These are phyloP conservation scores for Danio jaintianensis DNA, from an alignment of 2,797 vertebrate genomes.

Conservation along the genomic window DNA sequence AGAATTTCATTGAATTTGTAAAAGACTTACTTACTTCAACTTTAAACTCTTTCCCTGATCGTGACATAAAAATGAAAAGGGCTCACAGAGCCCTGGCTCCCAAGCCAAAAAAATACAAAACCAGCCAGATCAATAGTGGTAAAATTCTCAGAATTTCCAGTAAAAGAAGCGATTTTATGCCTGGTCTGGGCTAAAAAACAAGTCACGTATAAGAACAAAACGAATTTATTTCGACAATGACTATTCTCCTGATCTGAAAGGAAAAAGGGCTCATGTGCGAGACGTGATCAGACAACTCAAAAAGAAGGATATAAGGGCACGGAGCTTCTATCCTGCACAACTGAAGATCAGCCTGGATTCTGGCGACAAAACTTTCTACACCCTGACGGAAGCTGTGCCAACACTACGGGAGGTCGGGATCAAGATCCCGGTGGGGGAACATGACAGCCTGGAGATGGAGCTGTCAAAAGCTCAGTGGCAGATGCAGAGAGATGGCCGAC, in stretches of 20 bases:
- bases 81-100: slow-evolving; percentile 33
- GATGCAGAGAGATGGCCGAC: neutral
- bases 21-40: neutral
- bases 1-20: neutral
- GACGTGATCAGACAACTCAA: slow-evolving; percentile 37
- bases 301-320: slow-evolving; percentile 25
- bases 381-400: neutral
- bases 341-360: slow-evolving; percentile 15
- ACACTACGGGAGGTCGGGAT: neutral
- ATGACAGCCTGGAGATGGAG: neutral
- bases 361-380: neutral
- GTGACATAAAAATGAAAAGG: slow-evolving; percentile 36
- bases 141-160: neutral
- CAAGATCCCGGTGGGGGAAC: neutral
- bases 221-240: slow-evolving; percentile 39
- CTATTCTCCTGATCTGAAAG: slow-evolving; percentile 45
- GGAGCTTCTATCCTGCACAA: slow-evolving; percentile 35
- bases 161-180: neutral
- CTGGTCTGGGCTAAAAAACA: neutral
- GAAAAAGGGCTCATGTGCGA: slow-evolving; percentile 17
- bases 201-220: neutral
- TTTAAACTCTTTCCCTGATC: neutral
- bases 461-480: neutral
- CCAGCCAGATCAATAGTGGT: slow-evolving; percentile 16
- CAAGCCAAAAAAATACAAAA: slow-evolving; percentile 27